Conservation (phyloP, 2,113 vertebrate species). For the Scophthalmus maximus region DNA sequence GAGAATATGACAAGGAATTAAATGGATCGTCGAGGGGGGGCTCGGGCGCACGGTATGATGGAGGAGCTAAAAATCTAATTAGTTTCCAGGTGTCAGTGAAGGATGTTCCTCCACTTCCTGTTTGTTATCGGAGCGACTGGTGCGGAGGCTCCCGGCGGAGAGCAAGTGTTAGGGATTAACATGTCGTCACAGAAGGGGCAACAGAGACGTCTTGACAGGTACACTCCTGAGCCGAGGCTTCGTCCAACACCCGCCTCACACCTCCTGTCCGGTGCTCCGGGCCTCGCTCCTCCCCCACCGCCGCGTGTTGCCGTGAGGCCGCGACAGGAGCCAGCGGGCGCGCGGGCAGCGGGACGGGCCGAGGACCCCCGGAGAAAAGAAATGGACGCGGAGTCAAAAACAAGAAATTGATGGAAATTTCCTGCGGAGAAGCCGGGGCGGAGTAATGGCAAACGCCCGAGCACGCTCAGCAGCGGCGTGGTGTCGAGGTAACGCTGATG, state of each 20-base stretch:
- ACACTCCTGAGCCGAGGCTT: conserved; percentile 68
- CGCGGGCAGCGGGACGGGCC: too few species aligned
- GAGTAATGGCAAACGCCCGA: conserved; percentile 63
- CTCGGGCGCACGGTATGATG: conserved; percentile 9
- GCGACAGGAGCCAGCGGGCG: too few species aligned
- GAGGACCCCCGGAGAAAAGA: conserved; percentile 16
- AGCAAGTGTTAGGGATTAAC: conserved; percentile 79
- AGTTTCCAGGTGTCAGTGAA: conserved; percentile 61
- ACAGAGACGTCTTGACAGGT: conserved; percentile 74
- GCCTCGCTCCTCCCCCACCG: too few species aligned
- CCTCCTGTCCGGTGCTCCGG: conserved; percentile 72
- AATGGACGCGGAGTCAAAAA: conserved; percentile 61
- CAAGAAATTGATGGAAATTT: conserved; percentile 78
- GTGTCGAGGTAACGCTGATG: conserved; percentile 85
- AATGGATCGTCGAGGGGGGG: conserved; percentile 1
- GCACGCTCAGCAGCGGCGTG: conserved; percentile 70
- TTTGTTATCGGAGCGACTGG: conserved; percentile 56
- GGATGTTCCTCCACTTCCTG: conserved; percentile 59
- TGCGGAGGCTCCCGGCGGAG: conserved; percentile 62
- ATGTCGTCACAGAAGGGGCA: conserved; percentile 76
- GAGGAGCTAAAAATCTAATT: conserved; percentile 51
- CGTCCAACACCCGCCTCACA: conserved; percentile 77
- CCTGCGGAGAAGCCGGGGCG: conserved; percentile 64
- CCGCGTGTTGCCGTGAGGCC: too few species aligned
- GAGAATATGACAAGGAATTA: conserved; percentile 32